Evolutionary conservation across 2,113 vertebrate genomes (phyloP).

Genomic region (Ptilorrhoa leucosticta): DNA sequence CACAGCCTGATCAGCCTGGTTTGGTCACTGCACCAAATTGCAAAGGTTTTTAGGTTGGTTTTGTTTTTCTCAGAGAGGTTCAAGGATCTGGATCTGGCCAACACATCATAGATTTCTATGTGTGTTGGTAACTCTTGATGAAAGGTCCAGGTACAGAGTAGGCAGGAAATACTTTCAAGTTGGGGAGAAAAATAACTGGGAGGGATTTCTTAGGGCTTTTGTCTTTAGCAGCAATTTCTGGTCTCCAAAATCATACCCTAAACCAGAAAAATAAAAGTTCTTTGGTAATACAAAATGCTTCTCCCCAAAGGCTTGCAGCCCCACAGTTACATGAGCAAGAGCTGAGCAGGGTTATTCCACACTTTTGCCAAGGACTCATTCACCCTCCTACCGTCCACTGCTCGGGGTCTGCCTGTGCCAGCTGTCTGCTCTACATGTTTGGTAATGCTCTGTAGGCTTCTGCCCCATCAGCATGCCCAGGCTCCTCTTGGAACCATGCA

Average conservation of each 20-base stretch:
- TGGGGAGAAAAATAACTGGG: neutral
- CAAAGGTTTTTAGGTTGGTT: neutral
- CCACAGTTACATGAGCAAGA: neutral
- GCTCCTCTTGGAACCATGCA: neutral
- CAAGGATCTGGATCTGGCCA: neutral
- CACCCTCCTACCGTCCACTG: neutral
- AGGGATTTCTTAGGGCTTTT: neutral
- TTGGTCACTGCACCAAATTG: neutral
- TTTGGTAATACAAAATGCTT: neutral
- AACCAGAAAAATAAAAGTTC: neutral
- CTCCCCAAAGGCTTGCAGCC: neutral
- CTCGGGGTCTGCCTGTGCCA: neutral
- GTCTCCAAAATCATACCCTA: neutral
- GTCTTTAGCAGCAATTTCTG: neutral
- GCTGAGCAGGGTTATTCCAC: neutral
- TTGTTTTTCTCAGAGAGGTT: neutral
- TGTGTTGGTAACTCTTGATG: neutral
- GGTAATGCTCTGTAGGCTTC: neutral
- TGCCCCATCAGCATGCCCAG: fast-evolving
- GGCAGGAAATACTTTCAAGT: neutral
- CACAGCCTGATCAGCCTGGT: neutral
- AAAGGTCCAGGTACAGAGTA: fast-evolving
- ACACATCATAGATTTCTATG: neutral
- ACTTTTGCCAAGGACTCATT: neutral
- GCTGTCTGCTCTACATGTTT: fast-evolving